Base-by-base conservation (phyloP, 2,113 vertebrate species). In the Pogona vitticeps region DNA sequence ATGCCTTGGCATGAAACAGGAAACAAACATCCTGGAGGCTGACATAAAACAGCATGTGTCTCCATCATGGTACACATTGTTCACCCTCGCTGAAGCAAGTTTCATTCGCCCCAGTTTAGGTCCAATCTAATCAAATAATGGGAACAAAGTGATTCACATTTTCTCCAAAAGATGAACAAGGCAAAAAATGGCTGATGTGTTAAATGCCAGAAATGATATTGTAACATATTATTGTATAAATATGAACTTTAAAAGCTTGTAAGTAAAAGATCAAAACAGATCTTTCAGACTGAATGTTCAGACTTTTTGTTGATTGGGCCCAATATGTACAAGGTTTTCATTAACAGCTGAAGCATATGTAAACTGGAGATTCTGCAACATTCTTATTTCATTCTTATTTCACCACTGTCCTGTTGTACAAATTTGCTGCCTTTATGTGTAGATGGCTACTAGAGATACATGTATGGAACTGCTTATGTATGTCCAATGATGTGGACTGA, bases 281-380 rank as follows among this genome's bases (percentile, higher is more conserved):
- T 31, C 3, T 89, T 92, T 89, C 40, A 85, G 89, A 77, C 83
- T 72, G 52, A 92, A 92, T 36, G 2, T 2, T 84, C 89, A 75
- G 38, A 14, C 2, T 80, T 61, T 61, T 65, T 87, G 21, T 58
- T 63, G 77, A 79, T 18, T 33, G 1, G 9, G 75, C 78, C 72
- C 10, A 76, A 70, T 88, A 89, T 58, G 17, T 86, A 85, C 67
- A 26, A 2, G 1, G 18, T 80, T 91, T 90, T 87, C 77, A 85
- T 84, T 33, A 83, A 90, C 52, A 13, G 56, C 85, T 87, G 76
- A 18, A 31, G 36, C 21, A 88, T 52, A 61, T 38, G 58, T 85
- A 81, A 91, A 91, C 72, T 33, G 58, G 83, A 89, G 86, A 13
- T 13, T 91, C 84, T 87, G 46, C 78, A 68, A 83, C 88, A 36